Evolutionary conservation across 2,113 vertebrate species (phyloP).

Genomic region (Rafetus swinhoei): DNA sequence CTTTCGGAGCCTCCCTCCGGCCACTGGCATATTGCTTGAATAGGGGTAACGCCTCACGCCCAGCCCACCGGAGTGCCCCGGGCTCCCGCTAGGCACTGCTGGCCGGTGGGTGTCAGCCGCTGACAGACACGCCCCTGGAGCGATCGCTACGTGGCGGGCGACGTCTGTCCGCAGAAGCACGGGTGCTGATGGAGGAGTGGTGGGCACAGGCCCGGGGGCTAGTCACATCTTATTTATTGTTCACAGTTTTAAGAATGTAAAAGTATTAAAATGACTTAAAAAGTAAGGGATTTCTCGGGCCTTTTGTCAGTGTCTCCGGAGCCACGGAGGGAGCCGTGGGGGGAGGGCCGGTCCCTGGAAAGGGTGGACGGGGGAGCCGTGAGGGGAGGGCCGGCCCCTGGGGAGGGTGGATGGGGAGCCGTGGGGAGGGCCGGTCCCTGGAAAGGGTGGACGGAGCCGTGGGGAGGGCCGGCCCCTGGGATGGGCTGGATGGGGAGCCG

Average conservation of each 20-base stretch:
- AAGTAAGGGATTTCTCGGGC: not conserved
- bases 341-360: no score
- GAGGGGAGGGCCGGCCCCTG: no score
- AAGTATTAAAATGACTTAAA: slow-evolving; percentile 37
- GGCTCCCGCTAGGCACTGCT: fast-evolving
- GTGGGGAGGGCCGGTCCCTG: no score
- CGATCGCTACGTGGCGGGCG: fast-evolving
- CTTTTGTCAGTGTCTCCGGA: not conserved
- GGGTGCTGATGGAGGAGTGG: not conserved
- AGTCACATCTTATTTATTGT: slow-evolving; percentile 58
- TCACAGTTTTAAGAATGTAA: slow-evolving; percentile 71
- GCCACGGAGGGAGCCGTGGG: no score
- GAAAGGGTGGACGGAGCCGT: no score
- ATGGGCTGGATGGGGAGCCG: no score
- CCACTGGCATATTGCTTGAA: not conserved
- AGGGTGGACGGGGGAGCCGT: no score
- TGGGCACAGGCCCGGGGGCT: not conserved
- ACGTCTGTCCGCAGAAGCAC: not conserved
- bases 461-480: no score
- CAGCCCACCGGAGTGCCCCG: not conserved
- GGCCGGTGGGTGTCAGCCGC: not conserved
- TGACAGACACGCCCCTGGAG: not conserved
- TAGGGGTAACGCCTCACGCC: not conserved
- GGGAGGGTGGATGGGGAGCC: no score
- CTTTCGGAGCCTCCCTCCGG: not conserved